Percentiles rank a stretch among this genome's conserved stretches.
Evolutionary conservation across 1,140 invertebrate species (phyloP).

Genomic region (Pectinophora gossypiella): DNA sequence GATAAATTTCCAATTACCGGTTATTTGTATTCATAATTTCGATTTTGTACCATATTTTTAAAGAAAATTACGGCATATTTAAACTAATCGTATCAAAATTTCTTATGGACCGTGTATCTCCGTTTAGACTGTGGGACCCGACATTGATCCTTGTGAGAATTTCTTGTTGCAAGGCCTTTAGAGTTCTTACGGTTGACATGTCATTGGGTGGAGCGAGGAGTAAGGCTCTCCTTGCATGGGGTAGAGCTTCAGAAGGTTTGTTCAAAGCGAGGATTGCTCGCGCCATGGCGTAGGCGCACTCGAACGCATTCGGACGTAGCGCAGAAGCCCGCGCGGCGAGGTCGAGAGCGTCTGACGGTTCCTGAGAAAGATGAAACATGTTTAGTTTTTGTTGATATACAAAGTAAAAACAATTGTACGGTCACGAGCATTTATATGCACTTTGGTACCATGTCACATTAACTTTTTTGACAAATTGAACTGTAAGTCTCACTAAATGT

Average conservation of each 20-base stretch:
- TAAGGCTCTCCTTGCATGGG: constrained; percentile 74
- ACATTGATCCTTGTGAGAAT: constrained; percentile 54
- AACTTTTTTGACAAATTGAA: too few species aligned
- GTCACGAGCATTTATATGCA: too few species aligned
- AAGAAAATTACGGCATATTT: constrained; percentile 64
- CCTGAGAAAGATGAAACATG: constrained; percentile 76
- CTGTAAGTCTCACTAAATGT: too few species aligned
- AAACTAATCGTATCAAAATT: constrained; percentile 61
- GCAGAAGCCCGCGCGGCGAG: constrained; percentile 90
- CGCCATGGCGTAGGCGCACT: constrained; percentile 93
- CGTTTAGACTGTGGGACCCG: constrained; percentile 42
- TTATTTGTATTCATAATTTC: too few species aligned
- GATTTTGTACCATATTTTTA: too few species aligned
- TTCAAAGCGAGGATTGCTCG: constrained; percentile 87
- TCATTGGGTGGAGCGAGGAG: constrained; percentile 52
- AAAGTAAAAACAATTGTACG: too few species aligned
- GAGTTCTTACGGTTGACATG: constrained; percentile 42
- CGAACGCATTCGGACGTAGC: constrained; percentile 90
- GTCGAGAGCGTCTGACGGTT: constrained; percentile 89
- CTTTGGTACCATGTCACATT: too few species aligned
- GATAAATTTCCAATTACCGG: too few species aligned
- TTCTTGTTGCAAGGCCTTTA: constrained; percentile 55
- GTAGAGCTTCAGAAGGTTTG: constrained; percentile 71
- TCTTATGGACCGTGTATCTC: constrained; percentile 47
- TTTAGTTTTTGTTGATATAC: too few species aligned